Evolutionary conservation across 2,113 vertebrate genomes (phyloP).

Genomic region (Etia nguti): DNA sequence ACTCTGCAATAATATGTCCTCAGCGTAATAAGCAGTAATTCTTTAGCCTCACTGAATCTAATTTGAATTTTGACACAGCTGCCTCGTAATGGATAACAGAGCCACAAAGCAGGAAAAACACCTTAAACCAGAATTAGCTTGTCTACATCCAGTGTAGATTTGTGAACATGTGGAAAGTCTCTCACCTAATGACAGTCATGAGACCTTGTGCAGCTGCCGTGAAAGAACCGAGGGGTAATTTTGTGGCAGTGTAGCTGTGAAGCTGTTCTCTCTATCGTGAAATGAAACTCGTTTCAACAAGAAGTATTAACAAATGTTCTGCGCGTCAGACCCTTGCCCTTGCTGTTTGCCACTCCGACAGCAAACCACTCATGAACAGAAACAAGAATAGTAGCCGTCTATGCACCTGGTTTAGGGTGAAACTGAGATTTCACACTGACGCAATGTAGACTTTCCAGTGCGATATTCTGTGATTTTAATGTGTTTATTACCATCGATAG

Average conservation of each 20-base stretch:
- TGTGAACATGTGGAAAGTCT: conserved; percentile 6
- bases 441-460: not conserved
- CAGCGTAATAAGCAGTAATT: not conserved
- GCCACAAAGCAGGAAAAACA: not conserved
- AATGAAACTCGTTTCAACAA: conserved; percentile 3
- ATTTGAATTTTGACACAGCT: not conserved
- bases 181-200: not conserved
- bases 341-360: not conserved
- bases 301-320: not conserved
- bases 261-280: not conserved
- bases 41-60: not conserved
- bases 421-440: not conserved
- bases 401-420: not conserved
- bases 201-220: not conserved
- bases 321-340: not conserved
- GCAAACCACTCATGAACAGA: not conserved
- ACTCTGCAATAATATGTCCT: not conserved
- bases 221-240: conserved; percentile 2
- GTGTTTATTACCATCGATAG: not conserved
- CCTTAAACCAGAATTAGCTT: not conserved
- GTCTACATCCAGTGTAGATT: not conserved
- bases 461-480: not conserved
- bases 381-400: not conserved
- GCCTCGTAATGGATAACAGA: not conserved
- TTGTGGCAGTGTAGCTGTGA: not conserved